phyloP scores from a whole-genome alignment of 2,113 vertebrate genomes.

The Octodon degus region DNA sequence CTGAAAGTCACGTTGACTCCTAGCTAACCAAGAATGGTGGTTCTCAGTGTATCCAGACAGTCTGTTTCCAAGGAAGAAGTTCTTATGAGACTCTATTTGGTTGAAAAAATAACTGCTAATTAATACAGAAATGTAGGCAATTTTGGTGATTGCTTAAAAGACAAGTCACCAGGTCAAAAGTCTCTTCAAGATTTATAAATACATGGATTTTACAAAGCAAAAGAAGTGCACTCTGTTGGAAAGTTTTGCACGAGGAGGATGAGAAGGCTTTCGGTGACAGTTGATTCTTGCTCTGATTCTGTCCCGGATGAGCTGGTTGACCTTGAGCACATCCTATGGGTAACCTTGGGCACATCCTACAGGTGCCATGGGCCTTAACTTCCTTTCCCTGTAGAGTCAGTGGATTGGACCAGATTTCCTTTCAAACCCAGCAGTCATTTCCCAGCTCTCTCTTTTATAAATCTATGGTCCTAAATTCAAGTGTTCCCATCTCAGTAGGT shows the following conservation, averaged over 20 bases:
- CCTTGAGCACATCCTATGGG: background rate
- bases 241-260: background rate
- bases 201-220: background rate
- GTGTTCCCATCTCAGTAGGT: background rate
- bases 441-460: background rate
- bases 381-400: background rate
- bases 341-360: accelerated
- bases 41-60: background rate
- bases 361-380: background rate
- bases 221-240: background rate
- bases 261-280: background rate
- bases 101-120: slow-evolving; percentile 36
- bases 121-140: background rate
- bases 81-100: background rate
- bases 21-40: background rate
- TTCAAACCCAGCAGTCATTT: slow-evolving; percentile 23
- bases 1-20: background rate
- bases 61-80: background rate
- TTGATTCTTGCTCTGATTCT: background rate
- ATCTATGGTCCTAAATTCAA: background rate
- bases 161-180: background rate
- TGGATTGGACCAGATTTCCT: background rate
- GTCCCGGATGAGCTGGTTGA: background rate
- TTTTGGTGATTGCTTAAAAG: background rate
- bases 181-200: background rate